These are phyloP conservation scores for Hydrotaea cyrtoneurina DNA, from an alignment of 2,888 invertebrate genomes.

Conservation along the genomic window DNA sequence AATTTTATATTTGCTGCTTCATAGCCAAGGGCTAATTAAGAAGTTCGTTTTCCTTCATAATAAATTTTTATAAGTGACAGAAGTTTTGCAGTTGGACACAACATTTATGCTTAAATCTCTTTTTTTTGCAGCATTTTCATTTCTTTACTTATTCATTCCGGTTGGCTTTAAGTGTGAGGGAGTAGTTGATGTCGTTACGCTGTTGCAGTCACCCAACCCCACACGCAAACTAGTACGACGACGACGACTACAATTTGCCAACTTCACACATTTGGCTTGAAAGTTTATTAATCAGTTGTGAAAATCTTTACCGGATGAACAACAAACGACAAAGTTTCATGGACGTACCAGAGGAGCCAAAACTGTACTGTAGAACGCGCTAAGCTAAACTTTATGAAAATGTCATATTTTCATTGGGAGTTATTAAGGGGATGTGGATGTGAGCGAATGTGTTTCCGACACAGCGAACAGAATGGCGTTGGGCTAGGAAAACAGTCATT, in stretches of 20 bases:
- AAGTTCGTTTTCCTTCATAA: conserved; percentile 51
- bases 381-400: neutral
- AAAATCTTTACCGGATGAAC: neutral
- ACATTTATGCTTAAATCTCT: conserved; percentile 41
- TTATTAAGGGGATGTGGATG: neutral
- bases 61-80: conserved; percentile 60
- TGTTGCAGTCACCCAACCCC: neutral
- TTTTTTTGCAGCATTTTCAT: neutral
- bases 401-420: neutral
- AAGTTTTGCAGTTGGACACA: conserved; percentile 51
- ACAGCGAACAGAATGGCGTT: too few species aligned
- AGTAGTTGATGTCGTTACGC: too few species aligned
- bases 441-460: neutral
- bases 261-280: conserved; percentile 40
- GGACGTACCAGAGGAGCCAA: neutral
- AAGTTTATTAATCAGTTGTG: conserved; percentile 48
- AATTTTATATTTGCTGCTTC: neutral
- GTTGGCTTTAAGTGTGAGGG: too few species aligned
- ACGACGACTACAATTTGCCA: neutral
- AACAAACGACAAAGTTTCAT: neutral
- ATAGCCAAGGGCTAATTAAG: conserved; percentile 50
- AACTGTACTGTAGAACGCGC: neutral
- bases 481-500: too few species aligned
- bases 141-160: neutral
- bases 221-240: neutral